A percentile compares a stretch with the other conserved stretches of the same genome.
Evolutionary conservation across 2,888 invertebrate genomes (phyloP).

Genomic region (Oscheius sp.): DNA sequence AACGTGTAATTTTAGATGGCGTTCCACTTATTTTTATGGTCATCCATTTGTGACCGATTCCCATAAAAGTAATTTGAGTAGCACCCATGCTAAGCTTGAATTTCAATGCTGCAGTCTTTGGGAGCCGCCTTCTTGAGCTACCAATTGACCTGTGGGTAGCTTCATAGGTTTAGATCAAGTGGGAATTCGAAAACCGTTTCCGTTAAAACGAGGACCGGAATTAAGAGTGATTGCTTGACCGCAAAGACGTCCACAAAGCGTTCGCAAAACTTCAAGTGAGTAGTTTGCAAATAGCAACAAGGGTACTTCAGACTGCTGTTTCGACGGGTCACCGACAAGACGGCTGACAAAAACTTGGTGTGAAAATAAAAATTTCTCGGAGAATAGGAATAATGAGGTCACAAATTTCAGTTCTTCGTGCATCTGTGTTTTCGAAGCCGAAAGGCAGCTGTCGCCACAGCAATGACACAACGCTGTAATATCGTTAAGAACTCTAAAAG

Average conservation of each 20-base stretch:
- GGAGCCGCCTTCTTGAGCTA: too few relatives aligned
- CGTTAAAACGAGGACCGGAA: too few relatives aligned
- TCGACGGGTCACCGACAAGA: conserved; percentile 26
- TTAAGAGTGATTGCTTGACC: too few relatives aligned
- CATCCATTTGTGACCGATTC: conserved; percentile 10
- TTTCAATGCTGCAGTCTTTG: conserved; percentile 10
- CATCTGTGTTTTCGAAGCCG: conserved; percentile 29
- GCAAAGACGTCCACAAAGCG: neutral
- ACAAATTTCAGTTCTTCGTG: conserved; percentile 3
- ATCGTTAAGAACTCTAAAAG: conserved; percentile 15
- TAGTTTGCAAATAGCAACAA: conserved; percentile 32
- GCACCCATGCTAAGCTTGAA: conserved; percentile 34
- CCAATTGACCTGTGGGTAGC: neutral
- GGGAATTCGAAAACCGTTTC: too few relatives aligned
- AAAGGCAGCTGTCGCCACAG: conserved; percentile 33
- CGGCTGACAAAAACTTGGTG: neutral
- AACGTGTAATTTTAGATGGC: too few relatives aligned
- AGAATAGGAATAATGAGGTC: neutral
- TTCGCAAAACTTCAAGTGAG: conserved; percentile 28
- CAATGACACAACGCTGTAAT: conserved; percentile 35
- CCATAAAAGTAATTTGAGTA: conserved; percentile 31
- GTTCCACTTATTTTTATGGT: too few relatives aligned
- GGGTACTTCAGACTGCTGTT: conserved; percentile 29
- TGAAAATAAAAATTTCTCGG: neutral
- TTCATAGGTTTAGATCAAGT: neutral